Percentiles rank a stretch among this genome's conserved stretches.
Conservation (phyloP, 1,140 invertebrate species). For the Lasaia peninsularis region DNA sequence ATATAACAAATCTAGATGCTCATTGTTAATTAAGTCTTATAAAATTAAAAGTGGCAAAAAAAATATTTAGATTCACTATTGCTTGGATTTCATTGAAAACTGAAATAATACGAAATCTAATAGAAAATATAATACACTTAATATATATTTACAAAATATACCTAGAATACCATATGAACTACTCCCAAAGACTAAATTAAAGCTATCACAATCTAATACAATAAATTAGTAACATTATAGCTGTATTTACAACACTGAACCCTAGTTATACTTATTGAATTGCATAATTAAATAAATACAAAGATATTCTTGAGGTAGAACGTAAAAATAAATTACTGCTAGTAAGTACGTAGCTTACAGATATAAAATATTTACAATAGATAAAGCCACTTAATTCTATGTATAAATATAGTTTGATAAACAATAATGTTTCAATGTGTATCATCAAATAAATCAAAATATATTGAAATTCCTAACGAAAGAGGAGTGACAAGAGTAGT, state of each 20-base stretch:
- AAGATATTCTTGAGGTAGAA: conserved; percentile 43
- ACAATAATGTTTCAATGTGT: neutral
- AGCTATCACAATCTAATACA: conserved; percentile 64
- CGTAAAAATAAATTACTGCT: conserved; percentile 45
- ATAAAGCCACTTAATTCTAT: conserved; percentile 21
- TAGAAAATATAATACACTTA: conserved; percentile 5
- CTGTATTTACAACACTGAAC: conserved; percentile 4
- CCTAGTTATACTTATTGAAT: conserved; percentile 1
- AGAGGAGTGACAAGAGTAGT: too few relatives aligned
- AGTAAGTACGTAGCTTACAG: conserved; percentile 41
- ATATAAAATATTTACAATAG: conserved; percentile 32
- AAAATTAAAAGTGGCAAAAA: conserved; percentile 13
- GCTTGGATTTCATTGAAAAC: conserved; percentile 13
- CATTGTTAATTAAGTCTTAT: conserved; percentile 17
- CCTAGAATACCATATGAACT: conserved; percentile 7
- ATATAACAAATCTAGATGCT: too few relatives aligned
- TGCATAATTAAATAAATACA: conserved; percentile 9
- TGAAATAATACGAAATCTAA: neutral
- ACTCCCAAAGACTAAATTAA: conserved; percentile 26
- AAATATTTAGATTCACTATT: conserved; percentile 21
- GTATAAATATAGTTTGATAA: conserved; percentile 1
- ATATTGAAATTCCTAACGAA: too few relatives aligned
- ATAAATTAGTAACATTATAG: conserved; percentile 57
- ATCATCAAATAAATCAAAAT: too few relatives aligned
- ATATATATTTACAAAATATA: neutral